phyloP scores from a whole-genome alignment of 2,113 vertebrate species.

The Uria aalge region DNA sequence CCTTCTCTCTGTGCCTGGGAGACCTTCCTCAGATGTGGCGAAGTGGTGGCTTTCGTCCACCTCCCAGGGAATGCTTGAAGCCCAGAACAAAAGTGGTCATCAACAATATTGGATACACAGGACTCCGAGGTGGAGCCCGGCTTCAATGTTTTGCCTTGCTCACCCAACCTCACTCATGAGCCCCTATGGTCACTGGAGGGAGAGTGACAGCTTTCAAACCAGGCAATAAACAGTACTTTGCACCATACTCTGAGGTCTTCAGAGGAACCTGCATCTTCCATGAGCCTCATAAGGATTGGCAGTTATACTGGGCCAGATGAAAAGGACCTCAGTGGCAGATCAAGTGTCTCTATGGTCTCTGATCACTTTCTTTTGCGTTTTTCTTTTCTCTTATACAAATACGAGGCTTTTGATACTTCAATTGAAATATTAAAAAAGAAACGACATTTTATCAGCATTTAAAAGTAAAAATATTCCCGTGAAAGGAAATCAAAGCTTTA shows the following conservation, averaged over 20 bases:
- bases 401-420: background rate
- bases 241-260: background rate
- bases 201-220: background rate
- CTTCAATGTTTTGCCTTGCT: background rate
- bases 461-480: background rate
- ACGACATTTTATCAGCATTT: background rate
- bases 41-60: background rate
- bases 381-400: background rate
- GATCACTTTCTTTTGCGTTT: background rate
- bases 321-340: background rate
- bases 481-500: background rate
- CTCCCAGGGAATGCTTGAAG: background rate
- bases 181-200: rapidly evolving
- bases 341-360: background rate
- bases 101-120: rapidly evolving
- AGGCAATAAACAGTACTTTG: background rate
- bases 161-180: background rate
- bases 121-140: background rate
- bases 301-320: background rate
- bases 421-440: background rate
- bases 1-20: background rate
- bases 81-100: background rate
- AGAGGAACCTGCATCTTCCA: background rate
- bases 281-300: rapidly evolving
- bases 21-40: background rate